phyloP scores from a whole-genome alignment of 2,113 vertebrate genomes.

The Alectura lathami region DNA sequence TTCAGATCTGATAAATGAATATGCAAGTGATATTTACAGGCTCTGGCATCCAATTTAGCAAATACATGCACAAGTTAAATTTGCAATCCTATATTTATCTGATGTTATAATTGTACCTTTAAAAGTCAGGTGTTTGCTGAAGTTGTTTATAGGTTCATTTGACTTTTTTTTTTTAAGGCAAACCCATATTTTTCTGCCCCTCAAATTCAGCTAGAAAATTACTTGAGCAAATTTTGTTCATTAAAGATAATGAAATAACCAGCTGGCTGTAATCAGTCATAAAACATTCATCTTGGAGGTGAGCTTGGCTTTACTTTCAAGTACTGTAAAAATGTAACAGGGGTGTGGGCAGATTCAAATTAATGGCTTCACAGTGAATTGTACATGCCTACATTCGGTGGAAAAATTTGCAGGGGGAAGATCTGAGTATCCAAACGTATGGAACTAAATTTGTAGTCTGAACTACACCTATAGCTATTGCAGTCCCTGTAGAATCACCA shows the following conservation, averaged over 20 bases:
- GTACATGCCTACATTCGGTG: background rate
- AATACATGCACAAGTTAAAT: conserved; percentile 5
- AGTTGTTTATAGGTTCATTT: background rate
- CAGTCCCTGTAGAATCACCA: background rate
- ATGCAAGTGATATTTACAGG: conserved; percentile 18
- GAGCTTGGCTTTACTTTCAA: background rate
- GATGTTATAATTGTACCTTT: conserved; percentile 21
- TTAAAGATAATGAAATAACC: background rate
- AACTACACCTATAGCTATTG: background rate
- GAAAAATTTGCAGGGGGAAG: background rate
- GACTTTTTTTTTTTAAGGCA: background rate
- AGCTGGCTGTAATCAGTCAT: background rate
- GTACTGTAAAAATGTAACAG: background rate
- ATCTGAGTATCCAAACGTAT: background rate
- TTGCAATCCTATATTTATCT: background rate
- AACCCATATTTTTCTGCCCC: background rate
- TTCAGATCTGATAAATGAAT: conserved; percentile 9
- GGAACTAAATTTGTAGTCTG: background rate
- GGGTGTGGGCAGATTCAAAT: background rate
- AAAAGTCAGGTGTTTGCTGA: background rate
- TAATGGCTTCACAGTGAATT: background rate
- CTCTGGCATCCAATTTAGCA: conserved; percentile 15
- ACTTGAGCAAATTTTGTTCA: background rate
- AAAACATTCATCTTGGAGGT: background rate
- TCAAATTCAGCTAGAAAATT: background rate